Conservation (phyloP, 2,113 vertebrate genomes). For the Desmodus rotundus region DNA sequence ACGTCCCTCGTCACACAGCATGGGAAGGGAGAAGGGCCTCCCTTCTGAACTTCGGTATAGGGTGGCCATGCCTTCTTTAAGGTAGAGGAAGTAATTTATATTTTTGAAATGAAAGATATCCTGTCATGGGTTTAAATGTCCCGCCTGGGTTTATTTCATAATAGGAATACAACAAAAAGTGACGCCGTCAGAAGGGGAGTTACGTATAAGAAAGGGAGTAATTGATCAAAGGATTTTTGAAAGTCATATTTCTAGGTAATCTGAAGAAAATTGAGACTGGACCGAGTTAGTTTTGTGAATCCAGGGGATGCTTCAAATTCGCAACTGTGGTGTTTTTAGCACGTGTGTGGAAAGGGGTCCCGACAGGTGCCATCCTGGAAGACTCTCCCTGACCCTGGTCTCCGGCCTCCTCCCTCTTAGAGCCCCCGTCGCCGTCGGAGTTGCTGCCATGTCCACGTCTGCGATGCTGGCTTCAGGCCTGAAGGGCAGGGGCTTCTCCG, state of each 20-base stretch:
- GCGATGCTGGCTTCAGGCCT: slow-evolving; percentile 91
- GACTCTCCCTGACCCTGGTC: neutral
- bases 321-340: neutral
- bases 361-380: rapidly evolving
- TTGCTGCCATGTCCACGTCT: slow-evolving; percentile 86
- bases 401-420: slow-evolving; percentile 76
- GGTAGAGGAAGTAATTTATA: neutral
- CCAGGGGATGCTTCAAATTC: neutral
- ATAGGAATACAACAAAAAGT: neutral
- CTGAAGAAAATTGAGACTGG: neutral
- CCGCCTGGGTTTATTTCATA: neutral
- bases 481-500: slow-evolving; percentile 93
- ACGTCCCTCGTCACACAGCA: neutral
- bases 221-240: neutral
- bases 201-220: neutral
- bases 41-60: neutral
- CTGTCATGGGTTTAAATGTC: neutral
- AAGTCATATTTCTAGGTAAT: neutral
- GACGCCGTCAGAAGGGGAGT: neutral
- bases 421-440: slow-evolving; percentile 91
- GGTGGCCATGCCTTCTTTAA: neutral
- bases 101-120: slow-evolving; percentile 30
- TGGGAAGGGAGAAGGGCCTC: neutral
- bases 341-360: neutral
- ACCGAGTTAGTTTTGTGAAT: neutral